A percentile compares a stretch with the other conserved stretches of the same genome.
Conservation (phyloP, 2,113 vertebrate species). For the Pedionomus torquatus region DNA sequence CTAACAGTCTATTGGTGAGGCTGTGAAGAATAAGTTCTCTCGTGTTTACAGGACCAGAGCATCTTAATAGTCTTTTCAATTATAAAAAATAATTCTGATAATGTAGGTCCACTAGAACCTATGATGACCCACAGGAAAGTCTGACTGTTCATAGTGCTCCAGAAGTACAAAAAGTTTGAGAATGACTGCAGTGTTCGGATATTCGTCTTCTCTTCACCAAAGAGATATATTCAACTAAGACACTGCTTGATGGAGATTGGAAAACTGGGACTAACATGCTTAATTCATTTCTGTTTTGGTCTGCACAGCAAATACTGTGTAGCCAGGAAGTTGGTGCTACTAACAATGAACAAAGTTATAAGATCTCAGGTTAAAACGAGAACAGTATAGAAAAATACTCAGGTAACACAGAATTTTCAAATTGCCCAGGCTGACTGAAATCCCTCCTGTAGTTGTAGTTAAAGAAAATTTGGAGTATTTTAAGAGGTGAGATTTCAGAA, state of each 20-base stretch:
- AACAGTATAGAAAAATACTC: neutral
- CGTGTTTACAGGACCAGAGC: neutral
- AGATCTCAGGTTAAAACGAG: neutral
- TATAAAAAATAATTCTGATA: neutral
- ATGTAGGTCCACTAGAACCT: neutral
- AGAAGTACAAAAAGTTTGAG: neutral
- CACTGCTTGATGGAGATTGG: neutral
- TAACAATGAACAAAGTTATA: neutral
- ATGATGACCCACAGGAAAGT: neutral
- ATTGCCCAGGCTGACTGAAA: neutral
- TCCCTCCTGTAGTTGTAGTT: neutral
- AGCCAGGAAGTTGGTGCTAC: neutral
- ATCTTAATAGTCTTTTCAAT: neutral
- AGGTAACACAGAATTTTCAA: neutral
- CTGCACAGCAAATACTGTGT: neutral
- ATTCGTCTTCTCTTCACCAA: neutral
- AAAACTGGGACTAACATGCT: neutral
- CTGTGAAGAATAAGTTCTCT: neutral
- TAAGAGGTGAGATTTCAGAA: neutral
- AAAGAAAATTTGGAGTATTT: neutral
- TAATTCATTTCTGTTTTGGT: neutral
- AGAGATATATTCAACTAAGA: neutral
- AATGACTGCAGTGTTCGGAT: neutral
- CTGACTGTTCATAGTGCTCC: neutral
- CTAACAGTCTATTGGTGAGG: neutral